Evolutionary conservation across 2,797 vertebrate species (phyloP).

Genomic region (Tamandua tetradactyla): DNA sequence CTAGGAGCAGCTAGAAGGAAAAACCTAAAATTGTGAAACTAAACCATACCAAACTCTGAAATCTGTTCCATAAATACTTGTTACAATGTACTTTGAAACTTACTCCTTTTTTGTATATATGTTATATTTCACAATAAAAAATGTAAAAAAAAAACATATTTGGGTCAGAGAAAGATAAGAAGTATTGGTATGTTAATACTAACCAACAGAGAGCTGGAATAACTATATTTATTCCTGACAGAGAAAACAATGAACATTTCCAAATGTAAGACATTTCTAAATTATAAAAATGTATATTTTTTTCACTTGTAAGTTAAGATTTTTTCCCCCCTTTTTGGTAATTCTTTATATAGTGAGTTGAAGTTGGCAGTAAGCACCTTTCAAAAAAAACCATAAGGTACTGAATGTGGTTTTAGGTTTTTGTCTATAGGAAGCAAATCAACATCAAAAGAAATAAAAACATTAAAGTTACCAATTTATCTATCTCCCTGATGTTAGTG

Average conservation of each 20-base stretch:
- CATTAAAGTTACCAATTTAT: background rate
- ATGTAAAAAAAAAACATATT: too few species aligned
- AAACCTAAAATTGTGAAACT: too few species aligned
- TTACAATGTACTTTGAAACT: too few species aligned
- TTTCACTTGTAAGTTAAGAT: background rate
- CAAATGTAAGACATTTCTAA: conserved; percentile 19
- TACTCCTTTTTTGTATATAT: too few species aligned
- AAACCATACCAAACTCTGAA: too few species aligned
- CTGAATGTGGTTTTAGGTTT: background rate
- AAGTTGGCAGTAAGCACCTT: conserved; percentile 5
- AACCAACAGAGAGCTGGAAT: too few species aligned
- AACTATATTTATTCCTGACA: too few species aligned
- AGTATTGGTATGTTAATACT: too few species aligned
- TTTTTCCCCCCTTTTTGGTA: background rate
- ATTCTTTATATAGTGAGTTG: conserved; percentile 20
- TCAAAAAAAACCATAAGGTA: background rate
- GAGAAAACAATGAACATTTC: conserved; percentile 4
- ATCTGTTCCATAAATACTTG: too few species aligned
- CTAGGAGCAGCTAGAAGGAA: too few species aligned
- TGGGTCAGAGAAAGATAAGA: too few species aligned
- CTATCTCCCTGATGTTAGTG: background rate
- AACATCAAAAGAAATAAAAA: conserved; percentile 47
- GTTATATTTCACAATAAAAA: too few species aligned
- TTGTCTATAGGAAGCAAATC: conserved; percentile 9
- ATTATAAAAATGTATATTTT: background rate